Evolutionary conservation across 2,888 invertebrate genomes (phyloP), one percentile per base, ranked within the genome.

Genomic region (Archips xylosteana): DNA sequence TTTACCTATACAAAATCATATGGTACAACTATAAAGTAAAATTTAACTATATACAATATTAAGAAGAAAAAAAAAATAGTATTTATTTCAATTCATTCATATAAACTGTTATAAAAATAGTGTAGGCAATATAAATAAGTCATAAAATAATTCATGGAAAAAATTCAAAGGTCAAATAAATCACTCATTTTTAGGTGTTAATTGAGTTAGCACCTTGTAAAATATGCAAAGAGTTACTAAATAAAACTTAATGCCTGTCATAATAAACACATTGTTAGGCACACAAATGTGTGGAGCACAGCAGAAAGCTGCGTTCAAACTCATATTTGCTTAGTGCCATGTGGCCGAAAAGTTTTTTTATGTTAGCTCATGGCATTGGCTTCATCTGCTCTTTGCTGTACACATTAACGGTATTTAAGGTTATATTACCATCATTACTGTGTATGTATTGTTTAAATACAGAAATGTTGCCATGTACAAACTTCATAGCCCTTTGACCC

Each of bases 261-360:
- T 79, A 81, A 85, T 81, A 81, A 81, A 83, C 77, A 77, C 62
- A 80, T 78, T 76, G 69, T 77, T 76, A 78, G 23, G 32, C 39
- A 45, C 59, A 69, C 60, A 74, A 74, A 74, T 65, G 65, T 74
- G 74, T 70, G 76, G 76, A 72, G 74, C 78, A 75, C 78, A 79
- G 77, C 83, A 80, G 78, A 82, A 82, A 82, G 82, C 81, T 80
- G 72, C 79, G 79, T 77, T 66, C 76, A 78, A 77, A 23, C 74
- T 78, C 79, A 80, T 89, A 86, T 88, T 89, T 87, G 87, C 85
- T 80, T 87, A 84, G 82, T 71, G 87, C 89, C 90, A 91, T 89
- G 86, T 91, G 91, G 82, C 84, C 79, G 77, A 79, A 81, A 83
- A 81, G 78, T 82, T 86, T 85, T 83, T 81, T 84, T 86, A 85